Base-by-base conservation (phyloP, 2,888 invertebrate species). In the Trissolcus japonicus region DNA sequence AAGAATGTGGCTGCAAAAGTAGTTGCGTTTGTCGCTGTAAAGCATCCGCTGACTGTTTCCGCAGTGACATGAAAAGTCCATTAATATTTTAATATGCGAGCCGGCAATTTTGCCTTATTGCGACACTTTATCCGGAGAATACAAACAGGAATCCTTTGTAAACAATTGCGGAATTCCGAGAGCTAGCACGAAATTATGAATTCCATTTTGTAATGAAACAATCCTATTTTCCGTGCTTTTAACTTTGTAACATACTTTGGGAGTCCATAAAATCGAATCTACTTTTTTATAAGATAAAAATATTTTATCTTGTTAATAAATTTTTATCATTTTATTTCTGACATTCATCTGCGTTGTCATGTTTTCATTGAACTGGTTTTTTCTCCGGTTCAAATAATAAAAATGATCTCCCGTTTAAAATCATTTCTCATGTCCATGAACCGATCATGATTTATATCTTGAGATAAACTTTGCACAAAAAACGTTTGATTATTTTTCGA, bases 31-130 rank as follows among this genome's bases (percentile, higher is more conserved):
- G 74, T 79, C 77, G 68, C 69, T 73, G 66, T 69, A 76, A 76
- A 77, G 62, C 67, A 54, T 63, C 74, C 59, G 43, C 50, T 67
- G 65, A 71, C 65, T 68, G 73, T 75, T 77, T 79, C 53, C 63
- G 51, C 56, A 35, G 19, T 46, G 65, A 78, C 79, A 79, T 65
- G 76, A 76, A 79, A 79, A 79, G 61, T 75, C 76, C 79, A 79
- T 79, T 78, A 79, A 73, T 78, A 73, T 73, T 78, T 79, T 78
- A 66, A 77, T 79, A 76, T 68, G 55, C 63, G 61, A 56, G 41
- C 21, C 59, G 56, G 66, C 73, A 73, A 56, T 71, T 66, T n/a
- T 19, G 62, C 63, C 65, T 68, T 57, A 68, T 66, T 68, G 76
- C 65, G 51, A 67, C 75, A 74, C 50, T 67, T 66, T 60, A 55